A percentile compares a stretch with the other conserved stretches of the same genome.
Conservation (phyloP, 1,140 invertebrate species). For the Elymnias hypermnestra region DNA sequence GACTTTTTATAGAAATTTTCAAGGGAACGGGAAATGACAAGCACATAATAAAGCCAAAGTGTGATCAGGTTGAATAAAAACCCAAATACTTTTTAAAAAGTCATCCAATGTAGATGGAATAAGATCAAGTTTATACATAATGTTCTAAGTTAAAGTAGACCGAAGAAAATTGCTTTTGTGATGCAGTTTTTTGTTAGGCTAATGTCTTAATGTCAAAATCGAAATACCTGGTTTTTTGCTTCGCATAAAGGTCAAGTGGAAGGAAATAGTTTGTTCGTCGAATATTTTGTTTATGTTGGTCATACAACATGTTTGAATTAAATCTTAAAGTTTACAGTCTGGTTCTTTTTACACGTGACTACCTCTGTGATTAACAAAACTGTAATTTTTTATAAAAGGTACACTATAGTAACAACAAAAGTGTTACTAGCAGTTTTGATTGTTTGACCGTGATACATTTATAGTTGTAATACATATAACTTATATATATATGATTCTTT, state of each 20-base stretch:
- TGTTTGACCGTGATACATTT: no score
- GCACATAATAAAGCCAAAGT: no score
- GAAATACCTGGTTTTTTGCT: conserved; percentile 5
- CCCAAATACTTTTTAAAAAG: no score
- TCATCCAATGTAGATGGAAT: not conserved
- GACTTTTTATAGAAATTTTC: no score
- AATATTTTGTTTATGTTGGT: conserved; percentile 1
- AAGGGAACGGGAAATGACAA: no score
- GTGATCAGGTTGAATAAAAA: no score
- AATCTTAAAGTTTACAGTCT: not conserved
- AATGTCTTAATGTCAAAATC: conserved; percentile 1
- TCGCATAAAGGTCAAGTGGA: conserved; percentile 1
- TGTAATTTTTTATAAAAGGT: no score
- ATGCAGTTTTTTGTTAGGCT: conserved; percentile 6
- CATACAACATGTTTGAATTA: conserved; percentile 1
- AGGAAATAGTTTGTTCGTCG: not conserved
- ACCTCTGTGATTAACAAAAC: not conserved
- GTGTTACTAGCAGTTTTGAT: no score
- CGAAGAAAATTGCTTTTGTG: conserved; percentile 7
- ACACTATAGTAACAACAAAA: no score
- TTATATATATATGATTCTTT: no score
- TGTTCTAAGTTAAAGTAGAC: conserved; percentile 3
- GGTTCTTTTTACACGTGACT: not conserved
- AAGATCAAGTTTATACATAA: not conserved
- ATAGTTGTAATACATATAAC: no score